phyloP scores from a whole-genome alignment of 2,797 vertebrate species.

The Melopsittacus undulatus region DNA sequence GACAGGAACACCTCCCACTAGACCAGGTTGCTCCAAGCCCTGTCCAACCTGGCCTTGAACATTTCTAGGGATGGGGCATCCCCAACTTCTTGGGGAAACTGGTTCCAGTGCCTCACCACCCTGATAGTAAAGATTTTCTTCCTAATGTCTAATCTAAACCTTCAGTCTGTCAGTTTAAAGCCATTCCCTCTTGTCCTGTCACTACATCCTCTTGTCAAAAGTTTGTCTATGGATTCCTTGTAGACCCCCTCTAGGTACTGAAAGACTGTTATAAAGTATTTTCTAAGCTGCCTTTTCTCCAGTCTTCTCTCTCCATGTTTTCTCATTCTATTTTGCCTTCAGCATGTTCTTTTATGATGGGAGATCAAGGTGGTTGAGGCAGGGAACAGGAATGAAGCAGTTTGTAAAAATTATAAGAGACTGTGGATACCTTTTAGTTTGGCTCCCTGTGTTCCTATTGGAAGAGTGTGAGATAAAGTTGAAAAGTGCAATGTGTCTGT shows the following conservation, averaged over 20 bases:
- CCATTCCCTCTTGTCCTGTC: neutral
- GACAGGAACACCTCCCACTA: neutral
- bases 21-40: neutral
- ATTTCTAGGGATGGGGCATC: neutral
- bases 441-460: neutral
- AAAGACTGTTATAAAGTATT: neutral
- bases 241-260: neutral
- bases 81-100: neutral
- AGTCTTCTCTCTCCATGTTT: neutral
- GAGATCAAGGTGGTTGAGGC: rapidly evolving
- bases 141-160: neutral
- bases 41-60: neutral
- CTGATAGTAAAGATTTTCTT: neutral
- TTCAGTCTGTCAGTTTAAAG: neutral
- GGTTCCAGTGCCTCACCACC: neutral
- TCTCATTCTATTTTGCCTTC: neutral
- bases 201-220: neutral
- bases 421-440: neutral
- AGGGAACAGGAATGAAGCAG: neutral
- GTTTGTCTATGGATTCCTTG: neutral
- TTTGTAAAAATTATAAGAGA: neutral
- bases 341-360: neutral
- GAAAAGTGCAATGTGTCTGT: neutral
- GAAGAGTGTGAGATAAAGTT: neutral
- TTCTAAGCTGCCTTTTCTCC: neutral